phyloP scores from a whole-genome alignment of 2,888 invertebrate species.

The Empis livida region DNA sequence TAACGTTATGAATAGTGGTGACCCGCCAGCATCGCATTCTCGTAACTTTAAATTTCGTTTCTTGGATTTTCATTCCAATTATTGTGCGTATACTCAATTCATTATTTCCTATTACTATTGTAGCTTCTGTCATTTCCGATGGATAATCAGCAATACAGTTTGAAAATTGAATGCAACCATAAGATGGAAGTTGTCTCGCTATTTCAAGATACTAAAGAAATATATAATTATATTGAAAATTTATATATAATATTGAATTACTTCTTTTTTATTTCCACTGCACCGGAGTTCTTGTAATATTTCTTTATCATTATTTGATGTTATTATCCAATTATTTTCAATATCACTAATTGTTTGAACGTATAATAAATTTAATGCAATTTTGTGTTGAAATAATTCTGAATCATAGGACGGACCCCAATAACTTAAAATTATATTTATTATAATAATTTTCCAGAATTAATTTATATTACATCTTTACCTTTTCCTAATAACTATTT shows the following conservation, averaged over 20 bases:
- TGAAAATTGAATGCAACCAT: conserved; percentile 75
- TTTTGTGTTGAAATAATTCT: conserved; percentile 66
- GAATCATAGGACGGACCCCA: conserved; percentile 81
- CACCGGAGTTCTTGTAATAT: conserved; percentile 60
- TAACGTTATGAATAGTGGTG: conserved; percentile 65
- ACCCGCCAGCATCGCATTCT: conserved; percentile 97
- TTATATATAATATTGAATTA: conserved; percentile 22
- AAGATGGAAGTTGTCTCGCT: conserved; percentile 71
- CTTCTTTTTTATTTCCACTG: conserved; percentile 71
- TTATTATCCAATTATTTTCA: conserved; percentile 72
- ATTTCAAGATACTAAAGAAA: conserved; percentile 65
- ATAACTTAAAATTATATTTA: conserved; percentile 45
- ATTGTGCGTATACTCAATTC: conserved; percentile 64
- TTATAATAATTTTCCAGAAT: conserved; percentile 5
- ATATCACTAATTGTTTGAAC: conserved; percentile 79
- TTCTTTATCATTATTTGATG: conserved; percentile 52
- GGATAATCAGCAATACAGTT: conserved; percentile 69
- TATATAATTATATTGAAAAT: conserved; percentile 3
- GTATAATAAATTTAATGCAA: conserved; percentile 75
- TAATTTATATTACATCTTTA: conserved; percentile 29
- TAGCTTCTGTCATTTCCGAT: conserved; percentile 45
- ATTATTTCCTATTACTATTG: conserved; percentile 73
- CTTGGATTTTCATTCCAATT: conserved; percentile 49
- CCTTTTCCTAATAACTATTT: conserved; percentile 80
- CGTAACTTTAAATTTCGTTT: conserved; percentile 84